Evolutionary conservation across 1,140 invertebrate genomes (phyloP).

Genomic region (Gonatopus flavifemur): DNA sequence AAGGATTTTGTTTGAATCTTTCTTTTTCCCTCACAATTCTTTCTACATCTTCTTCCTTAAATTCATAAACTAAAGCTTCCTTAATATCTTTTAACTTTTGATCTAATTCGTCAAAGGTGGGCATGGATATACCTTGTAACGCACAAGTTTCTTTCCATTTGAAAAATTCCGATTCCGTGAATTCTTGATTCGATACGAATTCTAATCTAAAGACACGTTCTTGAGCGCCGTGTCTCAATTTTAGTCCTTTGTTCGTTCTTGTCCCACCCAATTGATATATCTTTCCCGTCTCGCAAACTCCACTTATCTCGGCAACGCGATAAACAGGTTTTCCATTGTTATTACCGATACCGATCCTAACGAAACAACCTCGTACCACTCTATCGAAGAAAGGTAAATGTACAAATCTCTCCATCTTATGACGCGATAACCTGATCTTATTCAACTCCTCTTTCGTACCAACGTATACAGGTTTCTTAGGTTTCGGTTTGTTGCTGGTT

Average conservation of each 20-base stretch:
- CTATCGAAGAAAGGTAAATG: conserved; percentile 94
- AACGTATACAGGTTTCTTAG: conserved; percentile 67
- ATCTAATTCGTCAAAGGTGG: conserved; percentile 81
- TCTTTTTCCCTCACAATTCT: conserved; percentile 92
- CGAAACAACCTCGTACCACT: conserved; percentile 90
- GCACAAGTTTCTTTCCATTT: conserved; percentile 90
- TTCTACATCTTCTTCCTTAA: conserved; percentile 77
- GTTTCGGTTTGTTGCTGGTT: conserved; percentile 50
- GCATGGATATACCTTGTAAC: conserved; percentile 74
- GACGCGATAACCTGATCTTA: conserved; percentile 84
- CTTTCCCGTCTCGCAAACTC: conserved; percentile 94
- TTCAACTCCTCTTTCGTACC: conserved; percentile 80
- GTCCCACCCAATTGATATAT: conserved; percentile 90
- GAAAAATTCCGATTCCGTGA: conserved; percentile 88
- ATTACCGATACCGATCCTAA: conserved; percentile 93
- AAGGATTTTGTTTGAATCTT: conserved; percentile 87
- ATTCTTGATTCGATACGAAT: conserved; percentile 97
- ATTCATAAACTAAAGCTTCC: conserved; percentile 86
- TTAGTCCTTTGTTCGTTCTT: conserved; percentile 87
- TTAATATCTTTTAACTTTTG: conserved; percentile 87
- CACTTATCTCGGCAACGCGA: conserved; percentile 90
- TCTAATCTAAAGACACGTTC: conserved; percentile 93
- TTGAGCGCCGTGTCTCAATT: conserved; percentile 80
- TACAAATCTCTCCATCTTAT: conserved; percentile 92
- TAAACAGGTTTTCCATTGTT: conserved; percentile 88